Conservation (phyloP, 2,888 invertebrate species). For the Acleris sparsana region DNA sequence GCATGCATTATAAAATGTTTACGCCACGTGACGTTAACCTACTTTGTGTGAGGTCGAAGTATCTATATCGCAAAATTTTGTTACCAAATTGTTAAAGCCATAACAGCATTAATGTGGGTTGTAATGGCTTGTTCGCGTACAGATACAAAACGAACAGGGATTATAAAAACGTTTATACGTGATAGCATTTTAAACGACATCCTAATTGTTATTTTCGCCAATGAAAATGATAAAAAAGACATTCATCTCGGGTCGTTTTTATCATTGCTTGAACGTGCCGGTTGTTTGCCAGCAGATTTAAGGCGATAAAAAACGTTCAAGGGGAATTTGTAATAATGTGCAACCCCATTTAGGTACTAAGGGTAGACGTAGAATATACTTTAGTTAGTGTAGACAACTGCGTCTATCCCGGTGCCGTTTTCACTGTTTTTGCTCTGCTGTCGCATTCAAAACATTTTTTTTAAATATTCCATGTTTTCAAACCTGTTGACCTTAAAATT, state of each 20-base stretch:
- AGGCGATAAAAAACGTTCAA: no score
- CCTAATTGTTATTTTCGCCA: slow-evolving; percentile 33
- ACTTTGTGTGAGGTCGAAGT: slow-evolving; percentile 27
- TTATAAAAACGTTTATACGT: slow-evolving; percentile 37
- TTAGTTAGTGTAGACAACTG: no score
- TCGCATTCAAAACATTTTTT: no score
- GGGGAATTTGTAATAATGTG: no score
- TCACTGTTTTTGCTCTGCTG: no score
- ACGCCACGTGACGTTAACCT: slow-evolving; percentile 24
- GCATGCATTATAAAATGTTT: slow-evolving; percentile 10
- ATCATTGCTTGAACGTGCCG: neutral
- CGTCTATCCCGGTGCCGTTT: no score
- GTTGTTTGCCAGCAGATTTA: no score
- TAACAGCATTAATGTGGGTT: slow-evolving; percentile 25
- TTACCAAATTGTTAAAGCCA: slow-evolving; percentile 31
- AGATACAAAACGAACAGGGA: slow-evolving; percentile 30
- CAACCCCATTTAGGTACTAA: no score
- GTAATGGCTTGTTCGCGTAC: slow-evolving; percentile 31
- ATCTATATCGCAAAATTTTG: slow-evolving; percentile 33
- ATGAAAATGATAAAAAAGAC: slow-evolving; percentile 17
- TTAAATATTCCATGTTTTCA: no score
- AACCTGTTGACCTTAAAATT: no score
- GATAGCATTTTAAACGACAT: slow-evolving; percentile 31
- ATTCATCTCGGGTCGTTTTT: neutral
- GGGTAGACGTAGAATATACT: no score